These are phyloP conservation scores for Phylloscopus trochiloides DNA, from an alignment of 2,113 vertebrate genomes.

Conservation along the genomic window DNA sequence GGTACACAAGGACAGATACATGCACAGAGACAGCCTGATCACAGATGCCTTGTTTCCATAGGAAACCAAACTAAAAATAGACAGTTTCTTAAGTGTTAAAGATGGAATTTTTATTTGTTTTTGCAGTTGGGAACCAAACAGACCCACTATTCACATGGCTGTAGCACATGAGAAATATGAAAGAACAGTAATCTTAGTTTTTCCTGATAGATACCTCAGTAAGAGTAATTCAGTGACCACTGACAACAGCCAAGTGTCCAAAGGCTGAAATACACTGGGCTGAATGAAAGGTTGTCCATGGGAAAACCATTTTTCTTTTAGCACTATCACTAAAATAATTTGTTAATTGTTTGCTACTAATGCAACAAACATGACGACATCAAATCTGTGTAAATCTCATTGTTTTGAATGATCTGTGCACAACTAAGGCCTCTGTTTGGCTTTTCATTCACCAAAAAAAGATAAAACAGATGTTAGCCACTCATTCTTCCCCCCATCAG, in stretches of 20 bases:
- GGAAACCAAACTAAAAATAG: constrained; percentile 70
- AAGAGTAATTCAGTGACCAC: neutral
- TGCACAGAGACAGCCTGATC: constrained; percentile 57
- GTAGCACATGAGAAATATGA: constrained; percentile 14
- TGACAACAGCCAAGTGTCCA: neutral
- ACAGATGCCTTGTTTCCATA: constrained; percentile 67
- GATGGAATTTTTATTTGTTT: constrained; percentile 69
- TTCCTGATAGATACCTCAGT: neutral
- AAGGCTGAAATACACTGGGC: neutral
- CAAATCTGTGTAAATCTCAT: neutral
- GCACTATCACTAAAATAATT: neutral
- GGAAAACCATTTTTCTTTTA: neutral
- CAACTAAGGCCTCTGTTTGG: neutral
- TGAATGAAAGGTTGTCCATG: neutral
- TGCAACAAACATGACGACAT: neutral
- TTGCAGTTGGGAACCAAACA: constrained; percentile 59
- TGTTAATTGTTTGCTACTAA: neutral
- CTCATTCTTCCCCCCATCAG: neutral
- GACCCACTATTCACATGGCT: constrained; percentile 53
- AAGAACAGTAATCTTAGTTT: neutral
- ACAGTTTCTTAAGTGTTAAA: constrained; percentile 64
- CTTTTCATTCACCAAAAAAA: neutral
- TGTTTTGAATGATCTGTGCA: neutral
- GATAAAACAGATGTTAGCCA: constrained; percentile 37
- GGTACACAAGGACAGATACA: constrained; percentile 67